Evolutionary conservation across 2,888 invertebrate genomes (phyloP).

Genomic region (Eueremaeus valkanovi): DNA sequence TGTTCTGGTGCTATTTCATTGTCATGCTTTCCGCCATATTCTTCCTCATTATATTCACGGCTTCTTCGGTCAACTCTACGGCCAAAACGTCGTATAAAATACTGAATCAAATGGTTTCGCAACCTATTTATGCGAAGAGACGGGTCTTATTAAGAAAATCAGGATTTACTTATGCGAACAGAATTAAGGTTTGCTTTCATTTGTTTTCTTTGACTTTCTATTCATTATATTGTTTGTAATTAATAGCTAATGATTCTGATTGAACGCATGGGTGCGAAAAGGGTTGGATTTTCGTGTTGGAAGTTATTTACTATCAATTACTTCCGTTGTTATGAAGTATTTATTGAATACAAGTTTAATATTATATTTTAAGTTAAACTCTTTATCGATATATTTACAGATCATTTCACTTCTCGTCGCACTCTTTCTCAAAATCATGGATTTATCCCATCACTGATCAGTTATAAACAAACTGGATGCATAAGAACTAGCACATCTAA

Average conservation of each 20-base stretch:
- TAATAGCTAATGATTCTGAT: background rate
- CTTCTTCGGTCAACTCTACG: background rate
- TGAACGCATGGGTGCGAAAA: background rate
- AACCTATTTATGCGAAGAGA: background rate
- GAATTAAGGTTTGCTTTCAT: background rate
- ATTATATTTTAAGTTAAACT: too few relatives aligned
- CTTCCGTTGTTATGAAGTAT: conserved; percentile 23
- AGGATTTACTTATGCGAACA: background rate
- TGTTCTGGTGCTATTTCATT: background rate
- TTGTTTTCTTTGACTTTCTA: background rate
- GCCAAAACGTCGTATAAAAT: background rate
- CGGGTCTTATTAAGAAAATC: too few relatives aligned
- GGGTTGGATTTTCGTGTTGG: background rate
- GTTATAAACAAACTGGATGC: too few relatives aligned
- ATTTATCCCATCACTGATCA: too few relatives aligned
- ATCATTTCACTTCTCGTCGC: too few relatives aligned
- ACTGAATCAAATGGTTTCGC: background rate
- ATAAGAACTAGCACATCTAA: too few relatives aligned
- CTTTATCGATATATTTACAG: too few relatives aligned
- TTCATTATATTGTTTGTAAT: background rate
- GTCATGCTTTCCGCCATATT: background rate
- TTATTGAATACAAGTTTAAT: too few relatives aligned
- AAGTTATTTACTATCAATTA: conserved; percentile 10
- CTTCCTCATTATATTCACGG: background rate
- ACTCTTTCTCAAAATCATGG: too few relatives aligned